Percentiles rank a stretch among this genome's conserved stretches.
Conservation (phyloP, 2,113 vertebrate genomes). For the Elaphurus davidianus region DNA sequence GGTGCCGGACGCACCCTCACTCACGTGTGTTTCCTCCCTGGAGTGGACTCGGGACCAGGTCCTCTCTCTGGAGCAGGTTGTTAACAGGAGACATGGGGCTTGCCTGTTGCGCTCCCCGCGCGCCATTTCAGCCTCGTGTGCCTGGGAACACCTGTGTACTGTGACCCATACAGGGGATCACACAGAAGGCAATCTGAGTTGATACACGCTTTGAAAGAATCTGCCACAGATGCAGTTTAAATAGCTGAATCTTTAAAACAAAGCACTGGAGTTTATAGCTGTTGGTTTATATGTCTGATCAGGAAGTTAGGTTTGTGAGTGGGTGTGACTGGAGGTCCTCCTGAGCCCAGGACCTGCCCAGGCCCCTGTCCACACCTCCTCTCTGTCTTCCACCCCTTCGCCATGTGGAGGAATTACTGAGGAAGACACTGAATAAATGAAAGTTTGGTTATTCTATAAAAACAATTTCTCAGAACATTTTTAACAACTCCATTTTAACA, state of each 20-base stretch:
- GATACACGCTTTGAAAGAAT: not conserved
- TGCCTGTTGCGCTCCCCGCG: not conserved
- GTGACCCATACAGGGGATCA: not conserved
- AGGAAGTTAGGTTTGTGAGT: not conserved
- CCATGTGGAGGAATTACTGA: not conserved
- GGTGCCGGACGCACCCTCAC: fast-evolving
- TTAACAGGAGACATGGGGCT: not conserved
- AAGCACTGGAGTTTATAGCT: not conserved
- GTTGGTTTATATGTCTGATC: not conserved
- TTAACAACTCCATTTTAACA: conserved; percentile 18
- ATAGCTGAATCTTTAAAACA: not conserved
- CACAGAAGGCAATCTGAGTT: not conserved
- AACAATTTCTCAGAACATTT: not conserved
- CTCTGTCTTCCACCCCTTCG: not conserved
- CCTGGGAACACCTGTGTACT: not conserved
- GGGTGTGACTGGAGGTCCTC: not conserved
- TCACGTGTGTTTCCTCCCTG: not conserved
- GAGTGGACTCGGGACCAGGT: not conserved
- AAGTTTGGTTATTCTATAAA: not conserved
- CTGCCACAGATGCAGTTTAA: not conserved
- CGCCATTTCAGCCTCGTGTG: too few species aligned
- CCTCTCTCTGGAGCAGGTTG: not conserved
- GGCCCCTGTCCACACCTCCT: not conserved
- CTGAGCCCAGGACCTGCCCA: not conserved
- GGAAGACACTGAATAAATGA: not conserved